Conservation (phyloP, 2,113 vertebrate genomes). For the Serinus canaria region DNA sequence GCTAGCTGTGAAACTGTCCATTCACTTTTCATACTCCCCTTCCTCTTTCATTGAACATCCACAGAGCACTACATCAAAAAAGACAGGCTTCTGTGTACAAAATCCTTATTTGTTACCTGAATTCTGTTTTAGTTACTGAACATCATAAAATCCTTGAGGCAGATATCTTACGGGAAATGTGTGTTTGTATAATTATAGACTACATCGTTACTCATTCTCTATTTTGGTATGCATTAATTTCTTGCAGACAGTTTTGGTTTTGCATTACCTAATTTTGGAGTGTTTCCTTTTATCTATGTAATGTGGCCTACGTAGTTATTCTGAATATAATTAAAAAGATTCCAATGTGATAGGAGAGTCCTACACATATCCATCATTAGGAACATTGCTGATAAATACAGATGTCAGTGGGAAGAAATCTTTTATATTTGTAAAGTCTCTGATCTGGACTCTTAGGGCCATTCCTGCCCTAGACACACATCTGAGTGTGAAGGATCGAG, state of each 20-base stretch:
- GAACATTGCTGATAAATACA: background rate
- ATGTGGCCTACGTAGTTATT: background rate
- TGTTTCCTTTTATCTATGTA: background rate
- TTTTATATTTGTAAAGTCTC: background rate
- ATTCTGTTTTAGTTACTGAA: conserved; percentile 34
- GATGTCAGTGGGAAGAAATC: background rate
- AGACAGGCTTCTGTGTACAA: conserved; percentile 18
- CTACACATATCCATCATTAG: background rate
- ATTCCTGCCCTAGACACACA: background rate
- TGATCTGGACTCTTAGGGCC: background rate
- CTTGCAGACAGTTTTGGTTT: background rate
- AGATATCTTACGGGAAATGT: conserved; percentile 26
- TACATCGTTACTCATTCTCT: background rate
- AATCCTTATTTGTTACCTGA: conserved; percentile 32
- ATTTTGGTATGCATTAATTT: background rate
- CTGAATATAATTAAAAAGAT: background rate
- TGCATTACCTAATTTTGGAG: background rate
- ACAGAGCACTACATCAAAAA: background rate
- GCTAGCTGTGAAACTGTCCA: background rate
- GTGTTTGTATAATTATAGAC: conserved; percentile 31
- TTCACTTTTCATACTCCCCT: background rate
- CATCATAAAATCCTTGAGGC: conserved; percentile 39
- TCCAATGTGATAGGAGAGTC: background rate
- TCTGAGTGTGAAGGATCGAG: background rate
- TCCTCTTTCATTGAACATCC: background rate